phyloP scores from a whole-genome alignment of 1,140 invertebrate genomes.

The Zelostemma sp. region DNA sequence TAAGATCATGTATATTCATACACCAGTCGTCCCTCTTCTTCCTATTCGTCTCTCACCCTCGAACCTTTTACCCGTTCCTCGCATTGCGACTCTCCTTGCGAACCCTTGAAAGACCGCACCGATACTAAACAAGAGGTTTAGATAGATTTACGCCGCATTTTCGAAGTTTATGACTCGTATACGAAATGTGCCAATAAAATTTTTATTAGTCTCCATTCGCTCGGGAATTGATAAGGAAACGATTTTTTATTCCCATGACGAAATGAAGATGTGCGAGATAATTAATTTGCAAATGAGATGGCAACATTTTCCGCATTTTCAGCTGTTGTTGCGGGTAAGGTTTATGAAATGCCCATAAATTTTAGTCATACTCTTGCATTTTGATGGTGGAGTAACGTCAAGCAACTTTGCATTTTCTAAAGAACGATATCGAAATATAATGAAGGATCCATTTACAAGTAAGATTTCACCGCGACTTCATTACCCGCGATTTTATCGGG shows the following conservation, averaged over 20 bases:
- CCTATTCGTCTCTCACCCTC: conserved; percentile 36
- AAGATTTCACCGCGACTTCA: conserved; percentile 66
- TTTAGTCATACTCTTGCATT: conserved; percentile 31
- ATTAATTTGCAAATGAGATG: too few relatives aligned
- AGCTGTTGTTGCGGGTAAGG: not conserved
- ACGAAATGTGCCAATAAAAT: conserved; percentile 48
- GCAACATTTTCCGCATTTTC: too few relatives aligned
- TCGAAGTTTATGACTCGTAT: conserved; percentile 54
- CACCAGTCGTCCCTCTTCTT: conserved; percentile 52
- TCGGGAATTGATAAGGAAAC: conserved; percentile 14
- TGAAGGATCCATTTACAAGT: conserved; percentile 69
- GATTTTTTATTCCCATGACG: not conserved
- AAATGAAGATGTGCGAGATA: too few relatives aligned
- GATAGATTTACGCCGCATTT: conserved; percentile 61
- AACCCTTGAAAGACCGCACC: conserved; percentile 51
- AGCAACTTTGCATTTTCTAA: conserved; percentile 53
- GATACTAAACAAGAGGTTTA: conserved; percentile 59
- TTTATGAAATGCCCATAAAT: not conserved
- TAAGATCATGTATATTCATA: conserved; percentile 72
- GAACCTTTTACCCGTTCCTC: conserved; percentile 42
- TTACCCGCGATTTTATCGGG: conserved; percentile 67
- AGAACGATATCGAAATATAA: conserved; percentile 66
- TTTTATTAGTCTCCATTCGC: conserved; percentile 28
- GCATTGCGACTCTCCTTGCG: conserved; percentile 34
- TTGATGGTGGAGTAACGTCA: conserved; percentile 18